A percentile compares a stretch with the other conserved stretches of the same genome.
phyloP scores from a whole-genome alignment of 1,140 invertebrate species.

The Leptoteleia sp. region DNA sequence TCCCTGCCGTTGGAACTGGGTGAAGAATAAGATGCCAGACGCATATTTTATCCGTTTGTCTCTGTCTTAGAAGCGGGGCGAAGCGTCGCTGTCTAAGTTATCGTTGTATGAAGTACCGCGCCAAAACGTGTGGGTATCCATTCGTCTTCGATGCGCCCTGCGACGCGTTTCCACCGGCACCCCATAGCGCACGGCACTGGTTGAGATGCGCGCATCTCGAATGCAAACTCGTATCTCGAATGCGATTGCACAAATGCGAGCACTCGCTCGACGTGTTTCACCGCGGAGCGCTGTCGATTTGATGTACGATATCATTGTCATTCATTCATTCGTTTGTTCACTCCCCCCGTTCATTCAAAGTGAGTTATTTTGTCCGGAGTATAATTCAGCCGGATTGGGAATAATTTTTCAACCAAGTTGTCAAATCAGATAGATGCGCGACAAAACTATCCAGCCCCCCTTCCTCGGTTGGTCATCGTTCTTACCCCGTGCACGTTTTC shows the following conservation, averaged over 20 bases:
- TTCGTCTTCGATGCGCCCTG: conserved; percentile 66
- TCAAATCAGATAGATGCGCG: conserved; percentile 16
- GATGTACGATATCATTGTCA: conserved; percentile 76
- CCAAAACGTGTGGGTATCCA: conserved; percentile 72
- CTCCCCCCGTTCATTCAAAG: conserved; percentile 45
- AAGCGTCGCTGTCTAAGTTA: conserved; percentile 73
- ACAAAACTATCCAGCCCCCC: conserved; percentile 20
- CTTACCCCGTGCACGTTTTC: background rate
- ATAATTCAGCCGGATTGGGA: conserved; percentile 35
- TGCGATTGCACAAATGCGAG: conserved; percentile 61
- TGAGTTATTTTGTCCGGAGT: conserved; percentile 28
- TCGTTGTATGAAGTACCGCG: conserved; percentile 74
- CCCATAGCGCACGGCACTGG: conserved; percentile 67
- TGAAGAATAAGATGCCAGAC: conserved; percentile 81
- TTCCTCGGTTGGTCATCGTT: conserved; percentile 12
- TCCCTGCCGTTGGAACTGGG: conserved; percentile 66
- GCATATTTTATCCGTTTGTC: conserved; percentile 75
- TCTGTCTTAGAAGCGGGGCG: conserved; percentile 68
- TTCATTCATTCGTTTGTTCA: conserved; percentile 70
- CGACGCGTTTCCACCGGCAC: conserved; percentile 65
- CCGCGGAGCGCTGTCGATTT: conserved; percentile 64
- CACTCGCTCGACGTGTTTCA: conserved; percentile 51
- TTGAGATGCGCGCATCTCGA: conserved; percentile 49
- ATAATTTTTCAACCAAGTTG: conserved; percentile 48
- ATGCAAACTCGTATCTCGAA: conserved; percentile 57